Conservation (phyloP, 37 sponge, comb jelly and placozoan genomes). For the Trichoplax adhaerens region DNA sequence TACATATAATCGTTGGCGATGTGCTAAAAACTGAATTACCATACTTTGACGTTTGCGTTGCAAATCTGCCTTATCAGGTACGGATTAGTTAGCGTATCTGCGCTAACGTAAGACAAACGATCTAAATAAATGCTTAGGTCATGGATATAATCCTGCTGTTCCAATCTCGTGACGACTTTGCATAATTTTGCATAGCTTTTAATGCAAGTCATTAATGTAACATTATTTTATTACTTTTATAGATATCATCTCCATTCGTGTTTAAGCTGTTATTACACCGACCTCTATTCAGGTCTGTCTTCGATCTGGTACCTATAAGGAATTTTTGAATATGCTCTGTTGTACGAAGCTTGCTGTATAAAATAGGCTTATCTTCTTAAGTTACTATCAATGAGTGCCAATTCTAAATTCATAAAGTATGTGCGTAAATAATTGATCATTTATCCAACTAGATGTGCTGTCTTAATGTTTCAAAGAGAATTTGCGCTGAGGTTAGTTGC, state of each 20-base stretch:
- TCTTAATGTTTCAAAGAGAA: slow-evolving; percentile 95
- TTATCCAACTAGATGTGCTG: slow-evolving; percentile 44
- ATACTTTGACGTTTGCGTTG: slow-evolving; percentile 96
- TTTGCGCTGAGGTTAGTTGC: slow-evolving; percentile 92
- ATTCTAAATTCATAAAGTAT: neutral
- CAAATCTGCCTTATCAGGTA: slow-evolving; percentile 89
- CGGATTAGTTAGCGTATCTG: neutral
- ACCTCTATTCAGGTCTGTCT: slow-evolving; percentile 54
- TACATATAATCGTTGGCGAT: slow-evolving; percentile 82
- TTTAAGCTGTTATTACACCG: slow-evolving; percentile 90
- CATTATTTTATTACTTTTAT: neutral
- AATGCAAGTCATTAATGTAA: no score
- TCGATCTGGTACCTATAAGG: no score
- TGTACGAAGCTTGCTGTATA: neutral
- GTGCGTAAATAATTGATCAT: slow-evolving; percentile 3
- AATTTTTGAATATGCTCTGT: neutral
- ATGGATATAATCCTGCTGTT: no score
- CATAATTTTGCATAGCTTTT: no score
- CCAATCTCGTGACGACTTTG: no score
- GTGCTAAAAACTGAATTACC: slow-evolving; percentile 84
- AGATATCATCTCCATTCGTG: slow-evolving; percentile 90
- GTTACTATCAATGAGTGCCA: neutral
- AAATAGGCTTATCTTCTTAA: neutral
- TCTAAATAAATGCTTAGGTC: no score
- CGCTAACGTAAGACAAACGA: no score